Evolutionary conservation across 2,797 vertebrate species (phyloP), one percentile per base, ranked within the genome.

Genomic region (Premnoplex brunnescens): DNA sequence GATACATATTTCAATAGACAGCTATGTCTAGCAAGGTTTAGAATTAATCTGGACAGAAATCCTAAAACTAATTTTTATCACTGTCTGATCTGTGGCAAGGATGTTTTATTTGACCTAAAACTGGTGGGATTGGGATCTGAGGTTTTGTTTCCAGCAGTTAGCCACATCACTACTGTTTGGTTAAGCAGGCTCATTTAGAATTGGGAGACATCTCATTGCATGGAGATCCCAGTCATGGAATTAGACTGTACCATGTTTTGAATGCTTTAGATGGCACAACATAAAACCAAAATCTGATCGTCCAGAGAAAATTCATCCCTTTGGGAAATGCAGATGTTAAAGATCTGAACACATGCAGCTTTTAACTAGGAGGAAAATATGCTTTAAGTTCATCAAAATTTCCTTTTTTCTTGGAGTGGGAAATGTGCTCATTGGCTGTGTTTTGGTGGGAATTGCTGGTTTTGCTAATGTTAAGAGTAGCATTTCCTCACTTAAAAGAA

Each of bases 1-100:
- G 73, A 36, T 58, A 36, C 15, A 0, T 82, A 56, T 92, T 92
- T 86, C 74, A 91, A 13, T 13, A 80, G 73, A 46, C 58, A 87
- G 36, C 54, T 51, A 8, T 54, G 49, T 71, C 75, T 82, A 48
- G 52, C 44, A 80, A 52, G 30, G 36, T 88, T 87, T 88, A 83
- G 48, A 80, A 89, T 91, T 19, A 88, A 55, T 72, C 39, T 79
- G 68, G 64, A 67, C 83, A 91, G 88, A 91, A 95, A 90, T 86
- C 58, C 48, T 68, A 16, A 56, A 32, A 83, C 67, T 82, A 59
- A 55, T 87, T 94, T 84, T 91, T 89, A 46, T 93, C 52, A 18
- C 63, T 63, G 8, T 71, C 80, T 69, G 44, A n/a, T 58, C 56
- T 44, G 7, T 23, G 59, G 49, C 32, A 55, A 68, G 28, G 28